Evolutionary conservation across 2,797 vertebrate species (phyloP), one percentile per base, ranked within the genome.

Genomic region (Acanthiza pusilla): DNA sequence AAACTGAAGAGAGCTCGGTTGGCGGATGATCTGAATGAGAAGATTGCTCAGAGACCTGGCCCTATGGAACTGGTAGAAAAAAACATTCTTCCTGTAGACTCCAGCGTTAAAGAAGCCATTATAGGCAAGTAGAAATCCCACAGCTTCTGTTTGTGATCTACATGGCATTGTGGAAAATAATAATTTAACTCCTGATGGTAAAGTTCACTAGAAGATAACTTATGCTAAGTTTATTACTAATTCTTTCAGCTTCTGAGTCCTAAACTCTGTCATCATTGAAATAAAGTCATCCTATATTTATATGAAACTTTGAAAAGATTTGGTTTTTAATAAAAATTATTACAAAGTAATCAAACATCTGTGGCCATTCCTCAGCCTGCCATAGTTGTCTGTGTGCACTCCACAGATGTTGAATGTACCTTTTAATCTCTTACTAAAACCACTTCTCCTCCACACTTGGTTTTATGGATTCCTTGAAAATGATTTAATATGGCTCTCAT

Each of bases 21-120:
- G 86, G 98, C 99, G 10, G 98, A 99, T 91, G 98, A 99, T 82
- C 98, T 99, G 87, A 99, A 99, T 42, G 99, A 99, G 96, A 99
- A 99, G 98, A 99, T 99, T 32, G 97, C 99, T 43, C 99, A 99
- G 85, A 98, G 99, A 73, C 99, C 99, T 10, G 99, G 99, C 13
- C 98, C 99, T 14, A 98, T 99, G 99, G 99, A 99, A 96, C 98
- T 99, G 92, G 98, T 99, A 66, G 98, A 99, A 98, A 99, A 99
- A 96, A 99, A 99, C 96, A 99, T 99, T 97, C 98, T 99, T 76
- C 99, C 99, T 47, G 99, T 99, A 36, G 98, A 99, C 78, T 98
- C 98, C 58, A 97, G 97, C 2, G 98, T 98, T 60, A 98, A 99
- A 96, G 98, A 99, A 96, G 98, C 97, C 38, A 97, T 98, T 83